Conservation (phyloP, 1,140 invertebrate genomes). For the Riptortus pedestris region DNA sequence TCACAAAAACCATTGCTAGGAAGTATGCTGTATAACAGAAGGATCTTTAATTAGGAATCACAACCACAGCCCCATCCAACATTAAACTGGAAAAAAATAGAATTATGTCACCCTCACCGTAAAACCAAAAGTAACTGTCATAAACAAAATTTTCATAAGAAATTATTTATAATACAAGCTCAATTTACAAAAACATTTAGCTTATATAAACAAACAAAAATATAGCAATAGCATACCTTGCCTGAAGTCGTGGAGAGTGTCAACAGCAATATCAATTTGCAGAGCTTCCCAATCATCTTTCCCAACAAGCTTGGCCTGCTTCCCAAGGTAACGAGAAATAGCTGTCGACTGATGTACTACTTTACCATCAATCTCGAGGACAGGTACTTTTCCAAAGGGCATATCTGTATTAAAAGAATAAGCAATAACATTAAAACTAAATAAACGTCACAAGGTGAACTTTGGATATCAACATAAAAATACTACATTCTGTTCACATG, state of each 20-base stretch:
- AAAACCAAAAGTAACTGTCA: neutral
- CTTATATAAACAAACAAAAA: neutral
- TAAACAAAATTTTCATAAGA: neutral
- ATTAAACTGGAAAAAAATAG: neutral
- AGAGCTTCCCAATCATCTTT: conserved; percentile 48
- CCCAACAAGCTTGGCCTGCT: conserved; percentile 41
- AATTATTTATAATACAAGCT: neutral
- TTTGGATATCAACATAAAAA: neutral
- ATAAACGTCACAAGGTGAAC: neutral
- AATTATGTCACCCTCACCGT: neutral
- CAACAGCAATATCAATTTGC: conserved; percentile 37
- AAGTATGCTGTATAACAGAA: too few relatives aligned
- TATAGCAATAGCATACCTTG: conserved; percentile 30
- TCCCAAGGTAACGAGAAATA: conserved; percentile 45
- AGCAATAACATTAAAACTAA: too few relatives aligned
- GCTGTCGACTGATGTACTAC: conserved; percentile 41
- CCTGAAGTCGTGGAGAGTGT: conserved; percentile 36
- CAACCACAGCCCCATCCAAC: neutral
- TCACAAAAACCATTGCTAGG: too few relatives aligned
- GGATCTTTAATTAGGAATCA: too few relatives aligned
- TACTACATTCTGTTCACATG: neutral
- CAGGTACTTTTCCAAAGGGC: conserved; percentile 45
- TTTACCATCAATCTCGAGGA: conserved; percentile 46
- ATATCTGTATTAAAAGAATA: conserved; percentile 35
- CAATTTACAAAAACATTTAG: neutral